Conservation (phyloP, 2,888 invertebrate species). For the Phortica okadai region DNA sequence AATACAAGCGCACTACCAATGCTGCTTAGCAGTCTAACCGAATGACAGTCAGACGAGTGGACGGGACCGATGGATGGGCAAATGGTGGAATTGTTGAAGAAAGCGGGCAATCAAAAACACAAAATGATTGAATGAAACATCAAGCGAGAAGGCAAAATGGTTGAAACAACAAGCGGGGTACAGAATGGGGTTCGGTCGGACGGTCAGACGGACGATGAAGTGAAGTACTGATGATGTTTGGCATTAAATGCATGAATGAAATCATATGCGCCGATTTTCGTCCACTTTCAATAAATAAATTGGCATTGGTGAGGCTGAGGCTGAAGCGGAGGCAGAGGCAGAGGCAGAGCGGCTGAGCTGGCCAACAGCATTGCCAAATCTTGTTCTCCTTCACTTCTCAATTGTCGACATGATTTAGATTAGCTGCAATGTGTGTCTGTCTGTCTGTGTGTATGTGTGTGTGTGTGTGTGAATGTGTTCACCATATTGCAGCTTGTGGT, state of each 20-base stretch:
- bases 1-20: slow-evolving; percentile 36
- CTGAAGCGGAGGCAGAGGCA: background rate
- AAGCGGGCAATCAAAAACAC: slow-evolving; percentile 5
- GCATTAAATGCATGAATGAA: slow-evolving; percentile 59
- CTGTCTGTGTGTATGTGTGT: background rate
- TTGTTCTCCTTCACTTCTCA: slow-evolving; percentile 45
- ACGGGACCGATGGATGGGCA: background rate
- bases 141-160: background rate
- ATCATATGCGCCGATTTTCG: slow-evolving; percentile 58
- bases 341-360: background rate
- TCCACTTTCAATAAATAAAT: slow-evolving; percentile 41
- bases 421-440: slow-evolving; percentile 48
- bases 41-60: slow-evolving; percentile 57
- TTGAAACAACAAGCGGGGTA: background rate
- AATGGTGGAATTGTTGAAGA: background rate
- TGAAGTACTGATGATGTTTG: slow-evolving; percentile 46
- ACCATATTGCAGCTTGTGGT: too few relatives aligned
- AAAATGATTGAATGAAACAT: slow-evolving; percentile 23
- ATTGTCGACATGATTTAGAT: slow-evolving; percentile 69
- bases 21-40: slow-evolving; percentile 20
- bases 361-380: background rate
- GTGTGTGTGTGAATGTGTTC: background rate
- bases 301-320: slow-evolving; percentile 33
- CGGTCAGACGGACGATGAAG: background rate
- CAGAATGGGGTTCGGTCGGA: background rate